Evolutionary conservation across 1,140 invertebrate genomes (phyloP), one percentile per base, ranked within the genome.

Genomic region (Panagrolaimus sp.): DNA sequence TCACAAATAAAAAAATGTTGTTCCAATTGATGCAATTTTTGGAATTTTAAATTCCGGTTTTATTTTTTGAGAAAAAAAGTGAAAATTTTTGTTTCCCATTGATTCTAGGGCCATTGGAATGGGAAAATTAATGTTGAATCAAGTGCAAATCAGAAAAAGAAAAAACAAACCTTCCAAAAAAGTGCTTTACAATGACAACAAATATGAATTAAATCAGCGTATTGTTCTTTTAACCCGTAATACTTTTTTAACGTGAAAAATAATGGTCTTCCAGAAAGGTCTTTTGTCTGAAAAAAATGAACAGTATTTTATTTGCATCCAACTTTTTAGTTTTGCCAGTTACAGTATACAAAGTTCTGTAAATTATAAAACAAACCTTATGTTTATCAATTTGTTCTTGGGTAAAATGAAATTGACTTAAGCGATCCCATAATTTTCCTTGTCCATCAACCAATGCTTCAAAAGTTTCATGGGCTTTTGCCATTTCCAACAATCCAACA

Each of bases 161-260:
- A 64, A 64, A 28, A 17, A 26, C 65, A 71, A 76, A 87, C 86
- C 83, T 93, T 89, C 95, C 95, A 98, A 83, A 96, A 97, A 44
- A 98, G 88, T 83, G 92, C 94, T 77, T 93, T 90, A 84, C 95
- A 98, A 83, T 94, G 91, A 71, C 91, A 89, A 84, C 95, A 98
- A 48, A 97, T 86, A 55, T 93, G 91, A 71, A 98, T 87, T 83
- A 92, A 92, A 85, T 98, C 94, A 1, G 94, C 92, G 84, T 92
- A 98, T 72, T 94, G 91, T 85, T 96, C 93, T 71, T 90, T 89
- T 21, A 94, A 86, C 21, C 93, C 93, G 84, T 91, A 94, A 72
- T 89, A 88, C 80, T 92, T 93, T 62, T 82, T 82, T 63, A 82
- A 75, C 48, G 75, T 67, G 63, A 82, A 82, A 58, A 81, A 81